A percentile compares a stretch with the other conserved stretches of the same genome.
Evolutionary conservation across 1,140 invertebrate genomes (phyloP).

Genomic region (Drosophila mojavensis): DNA sequence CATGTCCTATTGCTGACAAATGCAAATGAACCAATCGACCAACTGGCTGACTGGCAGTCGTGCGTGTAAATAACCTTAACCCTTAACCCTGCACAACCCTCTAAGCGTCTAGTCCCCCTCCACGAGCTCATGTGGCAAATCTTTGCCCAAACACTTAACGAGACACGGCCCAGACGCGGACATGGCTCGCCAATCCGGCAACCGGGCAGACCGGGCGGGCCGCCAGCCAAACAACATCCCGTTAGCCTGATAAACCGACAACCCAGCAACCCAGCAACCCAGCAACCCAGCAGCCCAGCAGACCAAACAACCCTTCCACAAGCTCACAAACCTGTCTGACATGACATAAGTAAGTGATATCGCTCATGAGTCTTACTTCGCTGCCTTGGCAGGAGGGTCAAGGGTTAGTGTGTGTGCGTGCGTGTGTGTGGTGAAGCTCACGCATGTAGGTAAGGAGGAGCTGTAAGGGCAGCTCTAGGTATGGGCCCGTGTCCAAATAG

Average conservation of each 20-base stretch:
- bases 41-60: conserved; percentile 39
- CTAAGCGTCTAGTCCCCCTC: background rate
- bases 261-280: conserved; percentile 5
- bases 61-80: conserved; percentile 58
- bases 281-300: conserved; percentile 14
- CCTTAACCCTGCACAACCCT: conserved; percentile 28
- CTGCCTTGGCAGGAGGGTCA: conserved; percentile 1
- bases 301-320: conserved; percentile 14
- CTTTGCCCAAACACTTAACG: conserved; percentile 72
- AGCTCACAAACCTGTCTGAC: conserved; percentile 61
- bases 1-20: conserved; percentile 64
- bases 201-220: conserved; percentile 1
- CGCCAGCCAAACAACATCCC: background rate
- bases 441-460: conserved; percentile 6
- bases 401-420: conserved; percentile 46
- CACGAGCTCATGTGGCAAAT: conserved; percentile 59
- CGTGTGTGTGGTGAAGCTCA: conserved; percentile 30
- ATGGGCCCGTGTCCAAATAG: conserved; percentile 14
- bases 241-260: background rate
- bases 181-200: conserved; percentile 11
- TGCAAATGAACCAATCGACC: conserved; percentile 70
- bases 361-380: conserved; percentile 60
- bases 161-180: conserved; percentile 66
- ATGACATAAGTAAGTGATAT: conserved; percentile 77
- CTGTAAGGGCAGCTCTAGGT: conserved; percentile 31